Base-by-base conservation (phyloP, 64 coral and sea anemone genomes). In the Stichodactyla helianthus region DNA sequence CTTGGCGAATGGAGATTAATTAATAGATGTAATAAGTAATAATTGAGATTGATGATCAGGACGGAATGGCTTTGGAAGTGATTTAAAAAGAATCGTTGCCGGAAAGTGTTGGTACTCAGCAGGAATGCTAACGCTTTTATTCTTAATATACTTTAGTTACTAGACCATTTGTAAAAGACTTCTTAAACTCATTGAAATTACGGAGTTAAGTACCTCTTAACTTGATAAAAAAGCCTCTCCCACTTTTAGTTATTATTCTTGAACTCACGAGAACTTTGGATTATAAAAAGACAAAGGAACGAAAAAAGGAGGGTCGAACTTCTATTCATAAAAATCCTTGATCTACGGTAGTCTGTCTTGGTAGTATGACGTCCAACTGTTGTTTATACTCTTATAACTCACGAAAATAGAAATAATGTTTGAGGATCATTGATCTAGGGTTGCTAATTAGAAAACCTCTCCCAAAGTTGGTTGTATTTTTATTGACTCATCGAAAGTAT, bases 31-130 rank as follows among this genome's bases (percentile, higher is more conserved):
- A 71, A 74, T 27, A 8, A 27, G 68, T 74, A 74, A 74, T 74
- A 74, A 74, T 74, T 27, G 26, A 74, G 68, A 74, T 74, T 74
- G 68, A 74, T 74, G 25, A 74, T 2, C 68, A n/a, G 68, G 68
- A 74, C 68, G 68, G 26, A 23, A 2, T 31, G 11, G 27, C 22
- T 74, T 58, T 74, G 23, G 27, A 74, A 74, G 26, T 11, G 68
- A 74, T 27, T 27, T 27, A 31, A 74, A 31, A 27, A 31, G n/a
- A 4, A 15, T 15, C 8, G 5, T 58, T 15, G 8, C 68, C 68
- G 68, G 68, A 74, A 74, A 74, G 25, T 31, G 22, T 31, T 74
- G 68, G 20, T 13, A 31, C 68, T 13, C 68, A 27, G 25, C 68
- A 74, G 68, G 68, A 58, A 58, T 58, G 55, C 55, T 58, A 58